Conservation (phyloP, 2,888 invertebrate species). For the Sphaeridia pumilis region DNA sequence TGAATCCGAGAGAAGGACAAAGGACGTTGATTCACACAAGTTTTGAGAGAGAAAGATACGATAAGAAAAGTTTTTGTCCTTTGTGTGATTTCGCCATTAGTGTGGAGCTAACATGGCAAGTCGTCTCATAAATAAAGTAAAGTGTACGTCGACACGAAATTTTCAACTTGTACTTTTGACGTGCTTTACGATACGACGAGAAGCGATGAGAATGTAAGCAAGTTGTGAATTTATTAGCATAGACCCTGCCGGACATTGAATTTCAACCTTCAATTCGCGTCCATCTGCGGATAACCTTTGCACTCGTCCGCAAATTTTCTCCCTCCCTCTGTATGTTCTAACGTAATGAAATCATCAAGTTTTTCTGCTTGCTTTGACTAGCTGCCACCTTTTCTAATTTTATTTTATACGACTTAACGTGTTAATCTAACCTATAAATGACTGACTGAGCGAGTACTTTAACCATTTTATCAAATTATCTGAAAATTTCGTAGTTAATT, state of each 20-base stretch:
- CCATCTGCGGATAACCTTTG: neutral
- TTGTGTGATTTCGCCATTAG: conserved; percentile 3
- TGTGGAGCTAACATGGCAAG: conserved; percentile 9
- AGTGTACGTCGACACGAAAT: conserved; percentile 23
- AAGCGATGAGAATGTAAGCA: conserved; percentile 21
- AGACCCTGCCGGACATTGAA: neutral
- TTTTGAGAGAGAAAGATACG: neutral
- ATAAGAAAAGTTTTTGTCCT: neutral
- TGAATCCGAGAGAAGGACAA: too few relatives aligned
- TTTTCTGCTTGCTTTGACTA: too few relatives aligned
- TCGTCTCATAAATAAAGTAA: conserved; percentile 22
- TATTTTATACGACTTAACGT: too few relatives aligned
- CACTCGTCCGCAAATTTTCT: neutral
- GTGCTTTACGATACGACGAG: conserved; percentile 26
- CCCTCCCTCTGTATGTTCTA: neutral
- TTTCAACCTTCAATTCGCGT: neutral
- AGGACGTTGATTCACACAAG: too few relatives aligned
- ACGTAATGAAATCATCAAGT: too few relatives aligned
- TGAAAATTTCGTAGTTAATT: too few relatives aligned
- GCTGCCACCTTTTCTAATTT: too few relatives aligned
- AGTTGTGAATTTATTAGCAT: conserved; percentile 24
- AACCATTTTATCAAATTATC: too few relatives aligned
- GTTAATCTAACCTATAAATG: too few relatives aligned
- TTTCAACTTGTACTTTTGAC: conserved; percentile 26
- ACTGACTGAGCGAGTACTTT: too few relatives aligned